A percentile compares a stretch with the other conserved stretches of the same genome.
Evolutionary conservation across 2,888 invertebrate genomes (phyloP).

Genomic region (Seira musarum): DNA sequence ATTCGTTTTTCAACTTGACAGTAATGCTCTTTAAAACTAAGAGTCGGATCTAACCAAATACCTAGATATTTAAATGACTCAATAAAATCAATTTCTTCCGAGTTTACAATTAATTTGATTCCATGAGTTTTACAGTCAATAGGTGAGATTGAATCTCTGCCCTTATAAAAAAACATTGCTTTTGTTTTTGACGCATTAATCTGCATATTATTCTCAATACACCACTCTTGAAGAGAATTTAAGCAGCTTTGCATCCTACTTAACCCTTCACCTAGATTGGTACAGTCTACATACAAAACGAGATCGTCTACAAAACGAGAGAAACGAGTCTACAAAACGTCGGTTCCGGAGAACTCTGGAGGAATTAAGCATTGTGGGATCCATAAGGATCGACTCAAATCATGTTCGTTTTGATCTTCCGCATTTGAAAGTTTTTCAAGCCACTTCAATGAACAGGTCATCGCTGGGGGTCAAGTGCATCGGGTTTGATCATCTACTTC

Average conservation of each 20-base stretch:
- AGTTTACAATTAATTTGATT: no score
- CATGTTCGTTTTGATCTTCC: no score
- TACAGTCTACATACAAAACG: constrained; percentile 18
- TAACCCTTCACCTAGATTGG: constrained; percentile 13
- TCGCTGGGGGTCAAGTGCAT: no score
- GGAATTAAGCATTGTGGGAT: no score
- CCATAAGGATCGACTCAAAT: no score
- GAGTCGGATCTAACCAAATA: constrained; percentile 18
- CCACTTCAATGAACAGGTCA: no score
- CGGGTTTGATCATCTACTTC: no score
- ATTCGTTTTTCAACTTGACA: not conserved
- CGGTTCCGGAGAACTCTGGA: no score
- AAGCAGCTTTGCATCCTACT: not conserved
- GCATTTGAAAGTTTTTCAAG: no score
- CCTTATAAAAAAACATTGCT: constrained; percentile 38
- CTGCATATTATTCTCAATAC: constrained; percentile 11
- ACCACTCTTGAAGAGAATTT: constrained; percentile 21
- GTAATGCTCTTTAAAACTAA: constrained; percentile 23
- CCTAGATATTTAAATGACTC: constrained; percentile 40
- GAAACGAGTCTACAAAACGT: no score
- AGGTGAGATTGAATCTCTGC: constrained; percentile 10
- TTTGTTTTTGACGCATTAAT: constrained; percentile 42
- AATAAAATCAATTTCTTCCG: constrained; percentile 25
- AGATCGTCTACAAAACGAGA: constrained; percentile 31
- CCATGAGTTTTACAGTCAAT: no score